Evolutionary conservation across 2,113 vertebrate species (phyloP).

Genomic region (Leptobrachium ailaonicum): DNA sequence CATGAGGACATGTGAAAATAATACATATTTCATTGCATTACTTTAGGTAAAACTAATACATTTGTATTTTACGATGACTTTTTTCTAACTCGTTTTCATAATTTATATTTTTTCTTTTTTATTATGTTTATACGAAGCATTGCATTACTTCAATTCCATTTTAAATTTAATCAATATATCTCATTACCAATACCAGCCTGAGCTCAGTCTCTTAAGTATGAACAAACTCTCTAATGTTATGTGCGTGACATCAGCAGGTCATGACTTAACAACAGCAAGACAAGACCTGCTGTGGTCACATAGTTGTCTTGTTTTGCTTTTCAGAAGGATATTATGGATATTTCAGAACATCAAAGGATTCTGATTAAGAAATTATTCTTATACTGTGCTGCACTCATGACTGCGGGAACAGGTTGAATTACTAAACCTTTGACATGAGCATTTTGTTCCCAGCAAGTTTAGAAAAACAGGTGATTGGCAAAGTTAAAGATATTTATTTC

Average conservation of each 20-base stretch:
- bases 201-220: background rate
- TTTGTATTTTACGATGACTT: background rate
- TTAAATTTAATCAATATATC: background rate
- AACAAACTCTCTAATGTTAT: background rate
- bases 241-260: constrained; percentile 19
- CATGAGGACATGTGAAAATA: background rate
- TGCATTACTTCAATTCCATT: background rate
- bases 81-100: too few relatives aligned
- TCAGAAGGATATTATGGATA: background rate
- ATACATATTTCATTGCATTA: background rate
- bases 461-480: background rate
- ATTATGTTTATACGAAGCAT: background rate
- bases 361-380: constrained; percentile 13
- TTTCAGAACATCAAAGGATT: constrained; percentile 1
- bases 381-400: background rate
- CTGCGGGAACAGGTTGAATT: constrained; percentile 9
- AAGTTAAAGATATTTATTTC: background rate
- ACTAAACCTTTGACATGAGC: background rate
- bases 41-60: background rate
- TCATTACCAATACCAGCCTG: background rate
- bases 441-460: background rate
- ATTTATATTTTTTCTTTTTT: background rate
- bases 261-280: background rate
- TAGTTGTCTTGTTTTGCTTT: constrained; percentile 7
- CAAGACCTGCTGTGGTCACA: background rate